phyloP scores from a whole-genome alignment of 2,888 invertebrate genomes.

The Tortricodes alternella region DNA sequence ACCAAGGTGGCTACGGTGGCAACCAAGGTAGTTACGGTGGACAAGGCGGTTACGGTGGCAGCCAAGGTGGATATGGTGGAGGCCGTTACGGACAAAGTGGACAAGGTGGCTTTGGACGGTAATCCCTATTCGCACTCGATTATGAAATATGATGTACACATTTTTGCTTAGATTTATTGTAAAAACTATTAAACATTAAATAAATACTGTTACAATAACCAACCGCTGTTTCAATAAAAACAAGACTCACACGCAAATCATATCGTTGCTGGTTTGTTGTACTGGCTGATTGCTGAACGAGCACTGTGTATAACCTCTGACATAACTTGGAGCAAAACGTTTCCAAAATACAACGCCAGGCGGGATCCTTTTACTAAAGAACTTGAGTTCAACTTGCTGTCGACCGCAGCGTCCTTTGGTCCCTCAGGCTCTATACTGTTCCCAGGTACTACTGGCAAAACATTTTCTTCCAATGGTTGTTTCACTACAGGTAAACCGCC shows the following conservation, averaged over 20 bases:
- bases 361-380: constrained; percentile 49
- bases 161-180: too few relatives aligned
- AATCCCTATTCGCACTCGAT: too few relatives aligned
- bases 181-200: background rate
- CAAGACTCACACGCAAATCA: constrained; percentile 16
- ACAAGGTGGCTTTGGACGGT: constrained; percentile 25
- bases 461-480: constrained; percentile 20
- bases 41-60: constrained; percentile 28
- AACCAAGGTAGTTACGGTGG: constrained; percentile 36
- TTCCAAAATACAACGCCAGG: constrained; percentile 60
- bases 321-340: constrained; percentile 58
- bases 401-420: background rate
- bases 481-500: constrained; percentile 15
- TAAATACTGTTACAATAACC: background rate
- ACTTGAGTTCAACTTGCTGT: constrained; percentile 33
- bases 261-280: constrained; percentile 40
- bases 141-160: too few relatives aligned
- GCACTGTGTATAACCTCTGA: constrained; percentile 58
- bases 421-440: constrained; percentile 27
- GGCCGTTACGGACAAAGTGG: too few relatives aligned
- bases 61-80: constrained; percentile 14
- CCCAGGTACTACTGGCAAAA: constrained; percentile 10
- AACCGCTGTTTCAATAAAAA: background rate
- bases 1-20: constrained; percentile 25
- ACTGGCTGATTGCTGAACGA: constrained; percentile 47